phyloP scores from a whole-genome alignment of 2,797 vertebrate species.

The Etheostoma perlongum region DNA sequence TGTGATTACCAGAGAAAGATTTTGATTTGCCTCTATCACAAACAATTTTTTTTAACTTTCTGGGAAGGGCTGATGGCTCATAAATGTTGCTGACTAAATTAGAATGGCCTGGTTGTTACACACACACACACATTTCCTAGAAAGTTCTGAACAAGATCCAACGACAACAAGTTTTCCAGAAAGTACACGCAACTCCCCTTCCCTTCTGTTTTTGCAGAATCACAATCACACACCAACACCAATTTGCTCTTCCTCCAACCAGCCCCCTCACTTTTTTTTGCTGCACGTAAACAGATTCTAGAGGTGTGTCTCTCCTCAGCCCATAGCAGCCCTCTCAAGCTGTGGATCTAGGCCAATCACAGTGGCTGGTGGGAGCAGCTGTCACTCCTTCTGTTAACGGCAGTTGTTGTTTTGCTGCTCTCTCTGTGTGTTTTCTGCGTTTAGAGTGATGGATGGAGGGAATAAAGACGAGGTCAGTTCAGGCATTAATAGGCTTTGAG shows the following conservation, averaged over 20 bases:
- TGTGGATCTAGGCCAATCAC: constrained; percentile 74
- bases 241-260: constrained; percentile 37
- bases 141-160: constrained; percentile 80
- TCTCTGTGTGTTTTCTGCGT: constrained; percentile 52
- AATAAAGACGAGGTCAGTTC: constrained; percentile 76
- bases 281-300: constrained; percentile 86
- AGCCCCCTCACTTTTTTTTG: constrained; percentile 34
- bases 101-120: constrained; percentile 48
- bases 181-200: constrained; percentile 34
- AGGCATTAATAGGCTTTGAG: constrained; percentile 75
- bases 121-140: constrained; percentile 80
- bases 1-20: constrained; percentile 53
- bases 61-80: constrained; percentile 29
- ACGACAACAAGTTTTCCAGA: constrained; percentile 63
- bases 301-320: constrained; percentile 88
- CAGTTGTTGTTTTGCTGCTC: constrained; percentile 84
- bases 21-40: constrained; percentile 38
- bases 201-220: constrained; percentile 56
- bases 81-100: constrained; percentile 66
- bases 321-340: constrained; percentile 79
- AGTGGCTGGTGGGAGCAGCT: constrained; percentile 52
- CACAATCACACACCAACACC: constrained; percentile 42
- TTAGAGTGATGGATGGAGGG: constrained; percentile 75
- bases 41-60: constrained; percentile 22
- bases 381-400: constrained; percentile 69